Evolutionary conservation across 2,113 vertebrate species (phyloP), one percentile per base, ranked within the genome.

Genomic region (Catagonus wagneri): DNA sequence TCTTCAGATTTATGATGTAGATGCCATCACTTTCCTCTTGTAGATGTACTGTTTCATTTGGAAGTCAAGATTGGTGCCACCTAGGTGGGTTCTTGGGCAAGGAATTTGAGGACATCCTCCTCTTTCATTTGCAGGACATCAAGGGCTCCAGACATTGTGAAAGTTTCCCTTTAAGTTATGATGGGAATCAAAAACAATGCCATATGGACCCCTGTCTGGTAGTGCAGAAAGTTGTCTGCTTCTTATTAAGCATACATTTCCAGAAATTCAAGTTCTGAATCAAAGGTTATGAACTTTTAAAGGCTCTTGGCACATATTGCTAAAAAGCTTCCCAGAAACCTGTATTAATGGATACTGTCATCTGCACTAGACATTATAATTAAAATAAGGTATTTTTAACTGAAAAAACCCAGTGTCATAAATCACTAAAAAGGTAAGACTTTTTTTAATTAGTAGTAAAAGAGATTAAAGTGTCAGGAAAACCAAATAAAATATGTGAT

Each of bases 321-420:
- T 27, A 86, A 95, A 83, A 8, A 65, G 34, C 93, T 89, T 93
- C 72, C 34, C 61, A 76, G 44, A 94, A 83, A 86, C 44, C 36
- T 65, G 6, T 87, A 80, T 29, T 72, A 74, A 63, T 44, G 19
- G 13, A 50, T 65, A 86, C 54, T 54, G n/a, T 27, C n/a, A 86
- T 72, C 27, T 91, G 65, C 16, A 87, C 44, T 74, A 80, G 9
- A 87, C 29, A 80, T 86, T 95, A 63, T 54, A 78, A 84, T 32
- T 84, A 90, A 54, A 72, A 88, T 93, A 79, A 79, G 87, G 68
- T 63, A 50, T 66, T 80, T 86, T 80, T 86, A 80, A 81, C 14
- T 58, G 56, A 71, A 90, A 85, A 83, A 72, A 34, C 63, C 20
- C 34, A 80, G 22, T 86, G 23, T 79, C 72, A 83, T 78, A 93